Percentiles rank a stretch among this genome's conserved stretches.
Conservation (phyloP, 2,797 vertebrate genomes). For the Microhierax caerulescens region DNA sequence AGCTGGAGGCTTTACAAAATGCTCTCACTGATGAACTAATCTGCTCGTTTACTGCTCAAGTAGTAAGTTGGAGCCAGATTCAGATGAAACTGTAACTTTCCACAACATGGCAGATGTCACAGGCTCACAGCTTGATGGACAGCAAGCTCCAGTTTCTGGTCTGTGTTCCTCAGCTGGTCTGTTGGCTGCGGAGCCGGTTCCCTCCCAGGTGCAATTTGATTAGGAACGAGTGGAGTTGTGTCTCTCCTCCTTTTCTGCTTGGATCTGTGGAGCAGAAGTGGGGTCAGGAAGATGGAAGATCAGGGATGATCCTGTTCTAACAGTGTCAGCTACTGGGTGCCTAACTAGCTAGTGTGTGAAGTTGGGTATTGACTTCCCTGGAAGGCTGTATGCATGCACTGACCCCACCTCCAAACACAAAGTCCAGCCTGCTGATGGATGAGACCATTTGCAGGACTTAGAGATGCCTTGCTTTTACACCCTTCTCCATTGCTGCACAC, state of each 20-base stretch:
- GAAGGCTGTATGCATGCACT: background rate
- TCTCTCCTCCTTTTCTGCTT: background rate
- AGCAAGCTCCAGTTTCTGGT: background rate
- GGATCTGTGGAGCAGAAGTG: background rate
- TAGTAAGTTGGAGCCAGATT: background rate
- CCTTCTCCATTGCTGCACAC: background rate
- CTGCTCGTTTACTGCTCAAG: background rate
- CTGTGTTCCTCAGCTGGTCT: background rate
- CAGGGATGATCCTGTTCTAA: background rate
- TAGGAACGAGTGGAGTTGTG: rapidly evolving
- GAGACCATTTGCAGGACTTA: background rate
- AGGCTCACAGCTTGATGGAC: background rate
- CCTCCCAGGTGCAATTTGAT: background rate
- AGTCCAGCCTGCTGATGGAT: background rate
- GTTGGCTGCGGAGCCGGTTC: background rate
- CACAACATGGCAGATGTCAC: rapidly evolving
- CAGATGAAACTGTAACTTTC: background rate
- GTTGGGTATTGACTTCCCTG: background rate
- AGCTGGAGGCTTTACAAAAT: background rate
- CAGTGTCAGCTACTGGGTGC: background rate
- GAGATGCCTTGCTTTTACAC: background rate
- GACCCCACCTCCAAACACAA: background rate
- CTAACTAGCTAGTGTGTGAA: background rate
- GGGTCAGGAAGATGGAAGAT: background rate
- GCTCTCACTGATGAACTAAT: background rate